Conservation (phyloP, 2,888 invertebrate species). For the Napeogenes sylphis region DNA sequence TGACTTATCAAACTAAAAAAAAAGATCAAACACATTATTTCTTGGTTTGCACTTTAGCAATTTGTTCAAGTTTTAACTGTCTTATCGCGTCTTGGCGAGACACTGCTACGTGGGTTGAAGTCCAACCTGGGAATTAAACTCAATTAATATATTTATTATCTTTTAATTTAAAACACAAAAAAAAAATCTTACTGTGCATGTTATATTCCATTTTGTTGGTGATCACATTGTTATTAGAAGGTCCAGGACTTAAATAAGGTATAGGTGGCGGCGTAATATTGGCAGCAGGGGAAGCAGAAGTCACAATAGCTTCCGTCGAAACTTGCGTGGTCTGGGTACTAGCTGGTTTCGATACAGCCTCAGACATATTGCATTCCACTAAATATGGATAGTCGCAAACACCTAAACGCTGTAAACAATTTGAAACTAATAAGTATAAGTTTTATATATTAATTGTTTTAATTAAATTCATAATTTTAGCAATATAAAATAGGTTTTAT, state of each 20-base stretch:
- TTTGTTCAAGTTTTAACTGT: constrained; percentile 45
- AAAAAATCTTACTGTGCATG: constrained; percentile 47
- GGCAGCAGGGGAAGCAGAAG: constrained; percentile 5
- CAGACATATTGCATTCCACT: constrained; percentile 71
- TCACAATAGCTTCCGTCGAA: constrained; percentile 15
- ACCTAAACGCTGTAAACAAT: constrained; percentile 73
- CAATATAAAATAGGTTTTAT: not conserved
- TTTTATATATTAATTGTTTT: not conserved
- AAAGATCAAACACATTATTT: constrained; percentile 22
- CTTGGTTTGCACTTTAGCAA: constrained; percentile 37
- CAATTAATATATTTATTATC: constrained; percentile 1
- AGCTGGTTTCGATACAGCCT: constrained; percentile 14
- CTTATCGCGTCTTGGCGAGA: constrained; percentile 66
- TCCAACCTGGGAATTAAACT: constrained; percentile 48
- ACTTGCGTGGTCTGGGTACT: constrained; percentile 11
- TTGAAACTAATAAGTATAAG: constrained; percentile 2
- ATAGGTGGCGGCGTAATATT: constrained; percentile 4
- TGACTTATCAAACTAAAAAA: not conserved
- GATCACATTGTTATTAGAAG: constrained; percentile 32
- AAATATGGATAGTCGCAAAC: constrained; percentile 81
- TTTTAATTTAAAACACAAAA: not conserved
- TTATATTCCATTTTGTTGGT: constrained; percentile 46
- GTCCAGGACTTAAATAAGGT: constrained; percentile 5
- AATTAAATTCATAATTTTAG: constrained; percentile 7
- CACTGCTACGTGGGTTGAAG: constrained; percentile 56